phyloP scores from a whole-genome alignment of 2,113 vertebrate genomes.

The Scolopax mira region DNA sequence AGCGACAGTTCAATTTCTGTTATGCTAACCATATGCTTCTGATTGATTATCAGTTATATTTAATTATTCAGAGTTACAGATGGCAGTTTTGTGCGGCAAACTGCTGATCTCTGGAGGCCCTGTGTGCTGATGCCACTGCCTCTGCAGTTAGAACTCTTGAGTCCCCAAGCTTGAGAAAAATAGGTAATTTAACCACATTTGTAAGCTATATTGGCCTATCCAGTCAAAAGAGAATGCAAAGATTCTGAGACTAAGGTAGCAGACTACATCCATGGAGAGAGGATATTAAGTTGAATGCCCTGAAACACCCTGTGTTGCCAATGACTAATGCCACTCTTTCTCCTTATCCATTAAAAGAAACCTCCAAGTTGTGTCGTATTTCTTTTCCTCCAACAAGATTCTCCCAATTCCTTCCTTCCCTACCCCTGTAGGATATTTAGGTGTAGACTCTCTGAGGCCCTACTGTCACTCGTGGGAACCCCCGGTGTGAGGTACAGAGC shows the following conservation, averaged over 20 bases:
- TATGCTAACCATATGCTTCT: constrained; percentile 66
- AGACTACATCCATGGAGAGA: neutral
- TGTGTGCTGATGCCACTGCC: neutral
- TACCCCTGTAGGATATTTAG: neutral
- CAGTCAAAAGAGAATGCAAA: neutral
- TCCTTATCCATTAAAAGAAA: neutral
- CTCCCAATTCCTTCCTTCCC: neutral
- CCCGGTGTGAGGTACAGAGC: neutral
- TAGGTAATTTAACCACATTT: neutral
- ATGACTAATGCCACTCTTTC: neutral
- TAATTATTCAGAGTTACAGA: constrained; percentile 66
- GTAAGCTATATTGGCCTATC: neutral
- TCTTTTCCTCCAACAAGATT: neutral
- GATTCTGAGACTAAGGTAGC: neutral
- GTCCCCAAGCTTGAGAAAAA: neutral
- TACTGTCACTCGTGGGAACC: neutral
- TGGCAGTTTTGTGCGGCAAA: constrained; percentile 57
- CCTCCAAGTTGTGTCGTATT: neutral
- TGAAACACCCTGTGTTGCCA: neutral
- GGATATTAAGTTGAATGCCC: neutral
- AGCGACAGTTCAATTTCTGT: constrained; percentile 66
- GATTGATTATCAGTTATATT: constrained; percentile 67
- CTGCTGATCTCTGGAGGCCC: constrained; percentile 41
- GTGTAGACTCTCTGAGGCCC: neutral
- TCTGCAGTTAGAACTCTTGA: neutral